Evolutionary conservation across 2,797 vertebrate species (phyloP), one percentile per base, ranked within the genome.

Genomic region (Melanotaenia trifasciata): DNA sequence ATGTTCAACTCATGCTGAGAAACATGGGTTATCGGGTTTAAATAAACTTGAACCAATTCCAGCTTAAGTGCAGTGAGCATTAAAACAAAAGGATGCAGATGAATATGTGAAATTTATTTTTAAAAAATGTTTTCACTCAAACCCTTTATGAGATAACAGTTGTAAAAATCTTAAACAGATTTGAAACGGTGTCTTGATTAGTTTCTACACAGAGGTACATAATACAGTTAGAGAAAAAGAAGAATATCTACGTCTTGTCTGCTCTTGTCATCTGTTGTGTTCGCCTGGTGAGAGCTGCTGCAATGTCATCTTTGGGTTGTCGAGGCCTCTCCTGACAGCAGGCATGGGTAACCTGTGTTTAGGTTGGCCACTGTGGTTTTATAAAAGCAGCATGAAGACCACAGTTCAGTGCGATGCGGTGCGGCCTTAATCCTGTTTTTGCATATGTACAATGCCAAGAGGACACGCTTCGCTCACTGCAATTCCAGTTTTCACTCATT

Each of bases 301-400:
- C 43, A 45, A 51, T 51, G 58, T 70, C 35, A 47, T 33, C 47
- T 67, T 57, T 56, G 57, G 57, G 14, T 38, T 58, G 56, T 72
- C 50, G 36, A 58, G 12, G 22, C 35, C 45, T 30, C 77, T 82
- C 43, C 40, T 78, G 71, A 81, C 80, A 79, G 85, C 72, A 43
- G 50, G 35, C 65, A 64, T 45, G 64, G 69, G 74, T 76, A 86
- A 81, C 68, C 74, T 59, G 72, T 84, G 76, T 86, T 90, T 89
- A 86, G 64, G 75, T 83, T 80, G 56, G 68, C 81, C 72, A 14
- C 78, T 67, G 78, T 64, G 87, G 80, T 24, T 64, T 85, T 79
- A 47, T 81, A 66, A 84, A 83, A 84, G 70, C 86, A 70, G 28
- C 57, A 11, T n/a, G 6, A 35, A 73, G 20, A 83, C 87, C 85